Base-by-base conservation (phyloP, 2,888 invertebrate genomes). In the Orthosia gracilis region DNA sequence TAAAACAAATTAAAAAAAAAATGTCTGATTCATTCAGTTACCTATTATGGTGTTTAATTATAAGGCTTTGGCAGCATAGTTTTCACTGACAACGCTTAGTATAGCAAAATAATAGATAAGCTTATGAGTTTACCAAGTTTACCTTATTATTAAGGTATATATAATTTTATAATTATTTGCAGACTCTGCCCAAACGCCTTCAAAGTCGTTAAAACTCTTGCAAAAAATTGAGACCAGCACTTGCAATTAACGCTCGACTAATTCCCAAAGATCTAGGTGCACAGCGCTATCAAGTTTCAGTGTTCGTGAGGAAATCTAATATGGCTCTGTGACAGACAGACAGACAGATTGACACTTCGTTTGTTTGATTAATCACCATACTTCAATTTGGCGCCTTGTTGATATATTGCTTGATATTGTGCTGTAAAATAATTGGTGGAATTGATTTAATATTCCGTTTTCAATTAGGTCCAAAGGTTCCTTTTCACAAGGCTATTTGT, bases 341-440 rank as follows among this genome's bases (percentile, higher is more conserved):
- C 57, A 69, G 78, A 83, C 58, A 64, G 73, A 67, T 73, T 74
- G 82, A 84, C 85, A 84, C 61, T 26, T 64, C 61, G 57, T 61
- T 58, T 59, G 76, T 76, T 85, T 81, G 78, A 82, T 84, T 82
- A 76, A 84, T 76, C 71, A 58, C 66, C n/a, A 17, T 13, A 11
- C 45, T 78, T 63, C 68, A 62, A 69, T 1, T 26, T 71, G 68
- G 76, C 76, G 81, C 81, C 58, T 45, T 2, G n/a, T 63, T 61
- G 66, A 66, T 66, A 63, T 72, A 62, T 57, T 12, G 55, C 21
- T 40, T 78, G 49, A 15, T 40, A 59, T 18, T 66, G n/a, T 13
- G 18, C 13, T n/a, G 13, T 18, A 3, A 52, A 55, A 45, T 69
- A 68, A 31, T 69, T 13, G 59, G 40, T 15, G 11, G 26, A 11